Evolutionary conservation across 2,797 vertebrate genomes (phyloP).

Genomic region (Chromis chromis): DNA sequence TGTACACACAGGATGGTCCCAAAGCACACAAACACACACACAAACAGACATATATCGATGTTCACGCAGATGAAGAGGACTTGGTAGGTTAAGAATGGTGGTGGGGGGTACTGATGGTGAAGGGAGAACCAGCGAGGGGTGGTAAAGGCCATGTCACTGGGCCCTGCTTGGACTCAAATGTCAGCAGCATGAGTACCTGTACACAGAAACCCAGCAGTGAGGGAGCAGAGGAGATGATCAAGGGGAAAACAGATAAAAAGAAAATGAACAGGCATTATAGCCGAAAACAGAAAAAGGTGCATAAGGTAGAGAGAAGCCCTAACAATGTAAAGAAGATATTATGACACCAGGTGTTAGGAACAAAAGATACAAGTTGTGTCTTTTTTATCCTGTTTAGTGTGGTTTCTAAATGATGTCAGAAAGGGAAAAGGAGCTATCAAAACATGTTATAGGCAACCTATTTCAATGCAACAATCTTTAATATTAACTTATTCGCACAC

Average conservation of each 20-base stretch:
- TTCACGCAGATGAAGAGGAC: conserved; percentile 57
- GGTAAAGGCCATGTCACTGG: conserved; percentile 77
- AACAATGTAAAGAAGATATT: background rate
- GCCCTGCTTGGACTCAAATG: conserved; percentile 73
- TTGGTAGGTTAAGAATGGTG: conserved; percentile 61
- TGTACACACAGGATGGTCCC: conserved; percentile 55
- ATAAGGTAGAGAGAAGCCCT: background rate
- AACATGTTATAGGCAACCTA: no score
- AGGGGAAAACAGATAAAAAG: conserved; percentile 41
- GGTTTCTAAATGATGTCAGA: background rate
- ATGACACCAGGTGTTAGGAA: background rate
- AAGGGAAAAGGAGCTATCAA: background rate
- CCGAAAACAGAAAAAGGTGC: background rate
- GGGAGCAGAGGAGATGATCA: conserved; percentile 53
- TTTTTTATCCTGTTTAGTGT: background rate
- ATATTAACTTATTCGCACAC: background rate
- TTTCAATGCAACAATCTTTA: no score
- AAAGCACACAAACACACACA: conserved; percentile 42
- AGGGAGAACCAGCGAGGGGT: conserved; percentile 69
- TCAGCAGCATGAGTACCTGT: conserved; percentile 71
- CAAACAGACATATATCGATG: conserved; percentile 34
- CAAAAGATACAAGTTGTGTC: background rate
- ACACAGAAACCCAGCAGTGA: conserved; percentile 59
- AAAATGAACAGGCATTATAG: conserved; percentile 5
- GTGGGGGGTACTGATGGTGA: conserved; percentile 63